phyloP scores from a whole-genome alignment of 1,140 invertebrate species.

The Trichoplusia ni region DNA sequence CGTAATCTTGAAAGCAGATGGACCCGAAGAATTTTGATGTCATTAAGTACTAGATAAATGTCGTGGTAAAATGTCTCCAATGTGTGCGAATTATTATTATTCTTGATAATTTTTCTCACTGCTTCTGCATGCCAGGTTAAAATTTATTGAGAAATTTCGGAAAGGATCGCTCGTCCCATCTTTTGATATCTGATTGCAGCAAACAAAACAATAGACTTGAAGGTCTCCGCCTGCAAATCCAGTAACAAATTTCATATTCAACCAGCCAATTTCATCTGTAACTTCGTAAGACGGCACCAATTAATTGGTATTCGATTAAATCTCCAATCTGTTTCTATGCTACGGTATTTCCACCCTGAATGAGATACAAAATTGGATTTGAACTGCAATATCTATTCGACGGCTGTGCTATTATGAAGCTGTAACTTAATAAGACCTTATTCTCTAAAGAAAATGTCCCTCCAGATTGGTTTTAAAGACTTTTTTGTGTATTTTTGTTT shows the following conservation, averaged over 20 bases:
- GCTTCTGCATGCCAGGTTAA: too few relatives aligned
- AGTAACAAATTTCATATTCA: slow-evolving; percentile 17
- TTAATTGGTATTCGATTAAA: slow-evolving; percentile 38
- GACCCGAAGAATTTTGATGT: too few relatives aligned
- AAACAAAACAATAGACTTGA: neutral
- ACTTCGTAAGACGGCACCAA: slow-evolving; percentile 30
- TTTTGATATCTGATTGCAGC: neutral
- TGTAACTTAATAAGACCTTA: slow-evolving; percentile 27
- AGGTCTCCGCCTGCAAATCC: neutral
- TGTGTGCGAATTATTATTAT: too few relatives aligned
- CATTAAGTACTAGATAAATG: too few relatives aligned
- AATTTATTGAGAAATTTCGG: too few relatives aligned
- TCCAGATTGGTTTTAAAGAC: neutral
- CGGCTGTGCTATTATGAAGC: slow-evolving; percentile 21
- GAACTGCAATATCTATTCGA: slow-evolving; percentile 37
- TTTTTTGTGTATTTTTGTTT: neutral
- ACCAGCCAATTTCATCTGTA: slow-evolving; percentile 13
- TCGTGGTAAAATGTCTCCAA: too few relatives aligned
- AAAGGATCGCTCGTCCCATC: neutral
- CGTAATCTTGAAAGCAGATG: too few relatives aligned
- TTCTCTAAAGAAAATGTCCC: neutral
- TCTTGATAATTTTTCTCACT: too few relatives aligned
- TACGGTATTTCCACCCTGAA: slow-evolving; percentile 21
- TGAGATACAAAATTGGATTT: slow-evolving; percentile 39
- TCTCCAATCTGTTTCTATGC: slow-evolving; percentile 30